Percentiles rank a stretch among this genome's conserved stretches.
These are phyloP conservation scores for Ptilonorhynchus violaceus DNA, from an alignment of 2,113 vertebrate species.

Conservation along the genomic window DNA sequence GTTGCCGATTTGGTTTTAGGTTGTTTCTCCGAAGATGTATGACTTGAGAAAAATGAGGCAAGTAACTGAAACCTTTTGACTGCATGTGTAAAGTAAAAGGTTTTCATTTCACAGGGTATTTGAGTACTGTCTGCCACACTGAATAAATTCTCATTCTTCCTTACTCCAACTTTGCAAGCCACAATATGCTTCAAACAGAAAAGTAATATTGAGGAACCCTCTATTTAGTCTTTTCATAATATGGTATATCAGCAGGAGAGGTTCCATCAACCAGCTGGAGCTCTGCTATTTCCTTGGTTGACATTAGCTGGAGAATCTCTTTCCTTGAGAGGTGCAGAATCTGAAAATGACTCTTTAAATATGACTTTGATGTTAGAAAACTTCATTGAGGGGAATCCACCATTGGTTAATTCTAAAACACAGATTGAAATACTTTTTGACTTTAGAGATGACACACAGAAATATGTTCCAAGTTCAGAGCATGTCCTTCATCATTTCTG, in stretches of 20 bases:
- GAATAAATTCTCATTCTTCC: not conserved
- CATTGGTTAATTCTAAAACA: not conserved
- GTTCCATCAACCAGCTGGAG: not conserved
- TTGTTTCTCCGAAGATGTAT: not conserved
- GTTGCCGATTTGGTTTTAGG: fast-evolving
- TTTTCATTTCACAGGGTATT: not conserved
- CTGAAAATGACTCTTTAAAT: not conserved
- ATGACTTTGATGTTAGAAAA: not conserved
- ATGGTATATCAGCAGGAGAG: not conserved
- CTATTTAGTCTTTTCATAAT: not conserved
- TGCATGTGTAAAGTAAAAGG: not conserved
- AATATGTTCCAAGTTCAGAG: not conserved
- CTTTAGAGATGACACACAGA: not conserved
- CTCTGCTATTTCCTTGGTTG: not conserved
- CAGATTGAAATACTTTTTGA: not conserved
- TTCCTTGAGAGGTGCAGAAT: not conserved
- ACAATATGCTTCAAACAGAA: not conserved
- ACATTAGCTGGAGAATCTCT: not conserved
- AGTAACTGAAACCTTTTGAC: not conserved
- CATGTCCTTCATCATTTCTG: not conserved
- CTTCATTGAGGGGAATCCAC: not conserved
- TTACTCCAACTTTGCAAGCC: not conserved
- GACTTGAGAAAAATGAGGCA: not conserved
- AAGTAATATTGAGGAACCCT: not conserved
- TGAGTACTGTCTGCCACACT: not conserved